Percentiles rank a stretch among this genome's conserved stretches.
Conservation (phyloP, 1,140 invertebrate genomes). For the Habropoda laboriosa region DNA sequence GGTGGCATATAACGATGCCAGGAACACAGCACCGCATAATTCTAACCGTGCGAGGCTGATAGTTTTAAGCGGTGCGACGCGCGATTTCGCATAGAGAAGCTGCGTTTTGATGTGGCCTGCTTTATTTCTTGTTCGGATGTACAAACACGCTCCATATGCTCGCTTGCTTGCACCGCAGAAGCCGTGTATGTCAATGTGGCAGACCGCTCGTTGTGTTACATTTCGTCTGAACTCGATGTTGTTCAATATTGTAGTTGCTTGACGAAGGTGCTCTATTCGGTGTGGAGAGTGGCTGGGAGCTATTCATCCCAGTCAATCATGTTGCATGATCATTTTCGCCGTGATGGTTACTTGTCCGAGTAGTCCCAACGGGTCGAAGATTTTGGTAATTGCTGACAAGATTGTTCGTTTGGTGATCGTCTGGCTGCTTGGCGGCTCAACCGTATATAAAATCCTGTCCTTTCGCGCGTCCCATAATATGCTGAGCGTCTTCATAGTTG, state of each 20-base stretch:
- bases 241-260: background rate
- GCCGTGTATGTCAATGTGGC: conserved; percentile 16
- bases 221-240: background rate
- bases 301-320: background rate
- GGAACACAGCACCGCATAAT: no score
- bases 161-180: conserved; percentile 14
- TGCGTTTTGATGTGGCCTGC: background rate
- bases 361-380: no score
- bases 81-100: conserved; percentile 25
- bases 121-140: background rate
- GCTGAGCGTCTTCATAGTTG: conserved; percentile 17
- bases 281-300: no score
- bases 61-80: no score
- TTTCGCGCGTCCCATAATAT: background rate
- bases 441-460: conserved; percentile 3
- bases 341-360: background rate
- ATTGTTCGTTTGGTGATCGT: no score
- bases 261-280: background rate
- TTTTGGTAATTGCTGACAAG: no score
- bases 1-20: no score
- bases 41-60: no score
- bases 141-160: conserved; percentile 21
- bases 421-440: no score
- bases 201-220: background rate
- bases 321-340: conserved; percentile 20